These are phyloP conservation scores for Sylvia borin DNA, from an alignment of 2,797 vertebrate species.

Conservation along the genomic window DNA sequence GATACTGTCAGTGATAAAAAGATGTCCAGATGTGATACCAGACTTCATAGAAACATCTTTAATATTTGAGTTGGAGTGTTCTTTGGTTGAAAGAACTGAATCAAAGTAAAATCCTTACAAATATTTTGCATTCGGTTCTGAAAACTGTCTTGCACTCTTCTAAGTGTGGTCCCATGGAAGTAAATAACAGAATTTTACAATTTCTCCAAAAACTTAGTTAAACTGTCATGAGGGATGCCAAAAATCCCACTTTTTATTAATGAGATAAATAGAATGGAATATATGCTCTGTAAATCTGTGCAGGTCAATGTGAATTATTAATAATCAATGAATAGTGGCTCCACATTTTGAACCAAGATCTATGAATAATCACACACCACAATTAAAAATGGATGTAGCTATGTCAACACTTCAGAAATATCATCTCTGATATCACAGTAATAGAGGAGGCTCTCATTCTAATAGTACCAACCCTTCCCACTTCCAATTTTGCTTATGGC, in stretches of 20 bases:
- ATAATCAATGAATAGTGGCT: neutral
- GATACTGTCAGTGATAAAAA: neutral
- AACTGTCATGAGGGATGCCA: neutral
- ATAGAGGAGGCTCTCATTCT: neutral
- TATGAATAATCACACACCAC: neutral
- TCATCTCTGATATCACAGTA: neutral
- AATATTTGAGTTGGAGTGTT: neutral
- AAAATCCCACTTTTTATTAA: neutral
- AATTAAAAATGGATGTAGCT: slow-evolving; percentile 5
- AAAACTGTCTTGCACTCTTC: neutral
- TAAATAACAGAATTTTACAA: neutral
- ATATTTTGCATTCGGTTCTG: neutral
- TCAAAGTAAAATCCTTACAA: neutral
- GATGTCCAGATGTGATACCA: neutral
- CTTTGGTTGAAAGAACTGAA: neutral
- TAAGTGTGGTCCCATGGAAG: neutral
- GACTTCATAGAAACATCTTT: neutral
- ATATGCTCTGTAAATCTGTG: neutral
- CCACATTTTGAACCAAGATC: neutral
- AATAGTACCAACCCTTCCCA: neutral
- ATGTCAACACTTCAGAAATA: neutral
- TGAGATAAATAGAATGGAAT: neutral
- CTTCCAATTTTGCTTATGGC: neutral
- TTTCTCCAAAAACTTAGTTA: neutral
- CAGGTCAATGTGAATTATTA: neutral